Evolutionary conservation across 2,888 invertebrate species (phyloP), one percentile per base, ranked within the genome.

Genomic region (Amphimallon solstitiale): DNA sequence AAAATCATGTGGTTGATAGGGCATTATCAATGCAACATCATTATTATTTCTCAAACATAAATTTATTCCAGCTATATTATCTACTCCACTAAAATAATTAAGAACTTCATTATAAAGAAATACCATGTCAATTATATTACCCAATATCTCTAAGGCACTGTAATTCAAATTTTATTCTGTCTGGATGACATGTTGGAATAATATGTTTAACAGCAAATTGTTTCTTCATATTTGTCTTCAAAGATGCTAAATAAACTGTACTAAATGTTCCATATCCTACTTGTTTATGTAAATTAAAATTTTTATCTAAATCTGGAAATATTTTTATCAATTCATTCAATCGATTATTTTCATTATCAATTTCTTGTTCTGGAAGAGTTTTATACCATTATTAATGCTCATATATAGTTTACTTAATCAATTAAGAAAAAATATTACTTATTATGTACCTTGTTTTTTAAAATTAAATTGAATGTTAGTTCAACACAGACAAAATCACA

Each of bases 201-300:
- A 95, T 86, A 83, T 94, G 92, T 79, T 95, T 95, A 65, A 95
- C 86, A 1, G 95, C 95, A 83, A 90, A 94, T 81, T 87, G 85
- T 70, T 88, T 85, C 52, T 86, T 86, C 61, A 83, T 78, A 69
- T 84, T 82, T 73, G 82, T 70, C 78, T 87, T 88, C 60, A 92
- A 80, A 1, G 89, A 89, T 1, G 92, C 95, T 74, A 94, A 82
- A 76, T 91, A 93, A 19, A 95, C 95, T 0, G 91, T 91, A 79
- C 95, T 95, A 77, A 95, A 95, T 1, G 95, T 93, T 14, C 95
- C 95, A 83, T 91, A 90, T 0, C 93, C 93, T 73, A 93, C 89
- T 76, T 92, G 90, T 46, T 56, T 66, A 46, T 61, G 54, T 14
- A 66, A 21, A 17, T 67, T 56, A 48, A 72, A 72, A 21, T 54